Evolutionary conservation across 2,888 invertebrate genomes (phyloP), one percentile per base, ranked within the genome.

Genomic region (Blastobasis adustella): DNA sequence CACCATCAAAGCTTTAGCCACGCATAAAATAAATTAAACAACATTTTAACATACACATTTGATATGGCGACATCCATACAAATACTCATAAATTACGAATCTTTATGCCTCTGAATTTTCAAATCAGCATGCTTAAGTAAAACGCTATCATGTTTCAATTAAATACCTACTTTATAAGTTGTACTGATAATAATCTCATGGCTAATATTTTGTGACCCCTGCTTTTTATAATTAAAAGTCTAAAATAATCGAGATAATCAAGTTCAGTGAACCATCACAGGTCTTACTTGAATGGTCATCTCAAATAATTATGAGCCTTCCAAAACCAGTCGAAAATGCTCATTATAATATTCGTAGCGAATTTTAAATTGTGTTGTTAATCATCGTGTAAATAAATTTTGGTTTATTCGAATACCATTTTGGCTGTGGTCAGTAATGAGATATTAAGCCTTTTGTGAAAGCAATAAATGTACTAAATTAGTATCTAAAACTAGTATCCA

Each of bases 121-220:
- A 65, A 58, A 59, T 49, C 57, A 51, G 47, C 54, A 62, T 65
- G 63, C 58, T 60, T 60, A 61, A 59, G 56, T 59, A 62, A 60
- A 62, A 62, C 60, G 62, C 52, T 73, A 80, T 80, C 78, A 69
- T 63, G 64, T 80, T 80, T 73, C 80, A 78, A 79, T 78, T 73
- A 76, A 63, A 76, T 66, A 67, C 67, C 23, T 23, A 23, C 23
- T 23, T 23, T 61, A 60, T 49, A 55, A 46, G 10, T 48, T 39
- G n/a, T 57, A 53, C 57, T 62, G 75, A 76, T 78, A 69, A 70
- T 63, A 53, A 71, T 71, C 66, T 62, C 52, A 54, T 53, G 57
- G 53, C 38, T 23, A 23, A 23, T 23, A 23, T 23, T 23, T 23
- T 23, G 23, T 23, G 23, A 23, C 23, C 23, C 23, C 23, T 23